Conservation (phyloP, 2,797 vertebrate genomes). For the Hafferia zeledoni region DNA sequence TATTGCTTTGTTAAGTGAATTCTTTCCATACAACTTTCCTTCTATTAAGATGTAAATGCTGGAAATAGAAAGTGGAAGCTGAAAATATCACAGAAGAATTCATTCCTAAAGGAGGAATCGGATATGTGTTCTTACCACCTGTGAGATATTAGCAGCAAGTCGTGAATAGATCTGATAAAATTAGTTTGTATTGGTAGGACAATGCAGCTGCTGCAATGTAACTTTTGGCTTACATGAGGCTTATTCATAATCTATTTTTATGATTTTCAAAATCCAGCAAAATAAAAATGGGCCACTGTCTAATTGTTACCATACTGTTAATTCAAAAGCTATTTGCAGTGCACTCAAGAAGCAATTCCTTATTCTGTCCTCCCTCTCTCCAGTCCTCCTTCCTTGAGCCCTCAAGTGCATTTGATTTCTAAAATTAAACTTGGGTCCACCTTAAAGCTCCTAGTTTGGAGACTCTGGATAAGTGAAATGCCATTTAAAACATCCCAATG, state of each 20-base stretch:
- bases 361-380: background rate
- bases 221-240: conserved; percentile 52
- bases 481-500: background rate
- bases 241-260: conserved; percentile 66
- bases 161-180: conserved; percentile 58
- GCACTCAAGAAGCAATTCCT: conserved; percentile 3
- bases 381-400: background rate
- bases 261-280: conserved; percentile 61
- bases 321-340: conserved; percentile 43
- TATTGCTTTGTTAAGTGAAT: conserved; percentile 33
- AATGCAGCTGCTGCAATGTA: conserved; percentile 50
- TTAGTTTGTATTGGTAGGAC: background rate
- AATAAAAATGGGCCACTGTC: conserved; percentile 60
- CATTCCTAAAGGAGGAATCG: background rate
- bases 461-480: background rate
- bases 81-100: conserved; percentile 6
- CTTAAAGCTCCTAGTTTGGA: conserved; percentile 16
- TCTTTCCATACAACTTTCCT: conserved; percentile 15
- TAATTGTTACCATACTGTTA: conserved; percentile 62
- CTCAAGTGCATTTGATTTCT: background rate
- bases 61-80: background rate
- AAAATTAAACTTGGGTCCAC: conserved; percentile 16
- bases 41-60: background rate
- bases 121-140: conserved; percentile 11
- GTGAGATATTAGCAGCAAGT: conserved; percentile 26